Conservation (phyloP, 2,113 vertebrate genomes). For the Pituophis catenifer region DNA sequence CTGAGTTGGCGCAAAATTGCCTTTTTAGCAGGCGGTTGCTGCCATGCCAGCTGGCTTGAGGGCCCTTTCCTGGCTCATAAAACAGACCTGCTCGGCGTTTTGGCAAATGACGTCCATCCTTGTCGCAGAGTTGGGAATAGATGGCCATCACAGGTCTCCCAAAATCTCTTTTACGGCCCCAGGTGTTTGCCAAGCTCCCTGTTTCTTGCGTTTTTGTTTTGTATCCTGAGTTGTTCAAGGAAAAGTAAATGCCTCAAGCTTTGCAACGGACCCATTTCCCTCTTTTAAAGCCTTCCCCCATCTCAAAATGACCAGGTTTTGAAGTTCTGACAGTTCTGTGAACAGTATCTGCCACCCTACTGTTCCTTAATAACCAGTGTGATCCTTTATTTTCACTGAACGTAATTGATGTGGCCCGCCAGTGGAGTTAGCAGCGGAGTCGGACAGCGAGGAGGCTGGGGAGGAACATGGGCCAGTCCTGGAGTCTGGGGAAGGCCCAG, state of each 20-base stretch:
- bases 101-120: not conserved
- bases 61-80: not conserved
- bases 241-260: not conserved
- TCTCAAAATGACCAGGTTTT: not conserved
- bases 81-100: not conserved
- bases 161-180: not conserved
- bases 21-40: not conserved
- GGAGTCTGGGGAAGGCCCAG: no score
- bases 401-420: not conserved
- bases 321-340: not conserved
- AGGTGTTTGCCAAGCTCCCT: not conserved
- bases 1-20: not conserved
- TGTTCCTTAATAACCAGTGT: not conserved
- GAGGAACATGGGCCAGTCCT: no score
- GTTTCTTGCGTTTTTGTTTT: not conserved
- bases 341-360: not conserved
- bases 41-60: not conserved
- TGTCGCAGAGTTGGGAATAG: not conserved
- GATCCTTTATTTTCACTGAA: not conserved
- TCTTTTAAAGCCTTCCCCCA: not conserved
- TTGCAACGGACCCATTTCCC: not conserved
- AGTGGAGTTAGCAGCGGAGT: no score
- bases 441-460: no score
- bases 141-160: not conserved
- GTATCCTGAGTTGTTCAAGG: not conserved